These are phyloP conservation scores for Umimayanthus kanabou DNA, from an alignment of 92 coral and sea anemone genomes.

Conservation along the genomic window DNA sequence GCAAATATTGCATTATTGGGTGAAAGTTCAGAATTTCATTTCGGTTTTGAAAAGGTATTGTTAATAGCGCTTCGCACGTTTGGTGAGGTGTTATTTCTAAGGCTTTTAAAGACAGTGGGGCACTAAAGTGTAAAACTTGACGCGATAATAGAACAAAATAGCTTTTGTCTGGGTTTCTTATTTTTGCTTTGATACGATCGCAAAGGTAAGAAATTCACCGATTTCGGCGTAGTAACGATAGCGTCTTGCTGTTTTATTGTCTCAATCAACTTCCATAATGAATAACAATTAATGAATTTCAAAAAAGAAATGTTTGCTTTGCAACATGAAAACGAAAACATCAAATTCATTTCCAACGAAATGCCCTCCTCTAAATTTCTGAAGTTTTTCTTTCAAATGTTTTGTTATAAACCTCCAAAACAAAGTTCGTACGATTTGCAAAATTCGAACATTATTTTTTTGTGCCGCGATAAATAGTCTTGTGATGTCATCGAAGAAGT, in stretches of 20 bases:
- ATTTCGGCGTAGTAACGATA: not conserved
- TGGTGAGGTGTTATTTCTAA: not conserved
- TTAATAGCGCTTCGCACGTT: not conserved
- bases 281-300: not conserved
- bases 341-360: not conserved
- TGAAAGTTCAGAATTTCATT: not conserved
- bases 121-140: not conserved
- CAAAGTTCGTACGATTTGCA: not conserved
- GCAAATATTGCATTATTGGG: not conserved
- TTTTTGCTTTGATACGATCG: not conserved
- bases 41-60: not conserved
- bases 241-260: constrained; percentile 23
- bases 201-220: not conserved
- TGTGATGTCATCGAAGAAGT: not conserved
- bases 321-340: not conserved
- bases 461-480: not conserved
- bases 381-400: too few species aligned
- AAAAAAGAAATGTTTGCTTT: not conserved
- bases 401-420: not conserved
- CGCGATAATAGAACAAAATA: not conserved
- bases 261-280: not conserved
- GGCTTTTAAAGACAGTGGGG: not conserved
- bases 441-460: not conserved
- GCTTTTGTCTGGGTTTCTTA: not conserved
- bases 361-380: not conserved